These are phyloP conservation scores for Drosophila setosimentum DNA, from an alignment of 2,888 invertebrate genomes.

Conservation along the genomic window DNA sequence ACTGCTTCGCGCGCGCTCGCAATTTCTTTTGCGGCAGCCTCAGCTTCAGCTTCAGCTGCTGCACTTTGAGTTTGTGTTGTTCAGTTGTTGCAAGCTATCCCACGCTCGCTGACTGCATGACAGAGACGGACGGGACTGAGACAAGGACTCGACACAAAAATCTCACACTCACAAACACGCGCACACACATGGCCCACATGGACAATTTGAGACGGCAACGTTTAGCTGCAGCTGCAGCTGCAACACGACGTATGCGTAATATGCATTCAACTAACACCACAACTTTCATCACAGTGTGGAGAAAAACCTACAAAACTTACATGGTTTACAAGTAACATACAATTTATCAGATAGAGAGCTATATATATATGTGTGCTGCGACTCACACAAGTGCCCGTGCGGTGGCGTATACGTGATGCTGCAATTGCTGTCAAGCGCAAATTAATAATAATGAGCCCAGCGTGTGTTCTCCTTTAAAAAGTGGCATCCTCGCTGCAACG, in stretches of 20 bases:
- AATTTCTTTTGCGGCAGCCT: conserved; percentile 71
- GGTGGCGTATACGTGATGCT: conserved; percentile 49
- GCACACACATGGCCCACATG: conserved; percentile 14
- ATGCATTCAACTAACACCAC: conserved; percentile 25
- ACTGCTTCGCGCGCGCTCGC: conserved; percentile 76
- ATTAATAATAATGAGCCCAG: conserved; percentile 14
- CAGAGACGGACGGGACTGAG: conserved; percentile 70
- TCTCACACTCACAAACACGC: background rate
- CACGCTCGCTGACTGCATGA: conserved; percentile 71
- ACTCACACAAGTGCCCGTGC: conserved; percentile 15
- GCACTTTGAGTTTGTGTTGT: conserved; percentile 74
- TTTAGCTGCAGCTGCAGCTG: conserved; percentile 14
- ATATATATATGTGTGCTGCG: background rate
- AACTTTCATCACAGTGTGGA: conserved; percentile 9
- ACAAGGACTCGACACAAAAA: conserved; percentile 45
- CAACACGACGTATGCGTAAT: conserved; percentile 49
- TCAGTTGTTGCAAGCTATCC: conserved; percentile 78
- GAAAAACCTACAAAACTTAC: conserved; percentile 3
- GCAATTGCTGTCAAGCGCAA: background rate
- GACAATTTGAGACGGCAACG: conserved; percentile 18
- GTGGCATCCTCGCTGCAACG: conserved; percentile 28
- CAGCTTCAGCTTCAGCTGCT: conserved; percentile 63
- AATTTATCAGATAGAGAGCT: background rate
- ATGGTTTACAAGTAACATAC: conserved; percentile 4
- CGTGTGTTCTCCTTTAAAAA: background rate